Evolutionary conservation across 2,113 vertebrate genomes (phyloP).

Genomic region (Fulmarus glacialis): DNA sequence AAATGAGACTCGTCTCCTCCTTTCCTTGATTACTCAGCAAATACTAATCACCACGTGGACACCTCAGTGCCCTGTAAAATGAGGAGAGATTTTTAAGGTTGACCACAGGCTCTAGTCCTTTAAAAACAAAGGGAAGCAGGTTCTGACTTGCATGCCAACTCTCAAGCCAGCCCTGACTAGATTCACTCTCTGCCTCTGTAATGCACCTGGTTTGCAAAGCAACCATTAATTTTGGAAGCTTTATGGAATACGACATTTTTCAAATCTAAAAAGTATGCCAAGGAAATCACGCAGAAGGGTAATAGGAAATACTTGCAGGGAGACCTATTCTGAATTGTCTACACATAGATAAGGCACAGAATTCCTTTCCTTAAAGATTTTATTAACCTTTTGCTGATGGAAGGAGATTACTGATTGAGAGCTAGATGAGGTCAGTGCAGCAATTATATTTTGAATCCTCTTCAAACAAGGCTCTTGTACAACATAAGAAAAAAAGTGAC

Average conservation of each 20-base stretch:
- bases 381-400: constrained; percentile 79
- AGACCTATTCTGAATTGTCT: constrained; percentile 41
- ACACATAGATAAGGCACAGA: constrained; percentile 57
- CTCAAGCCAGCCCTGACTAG: not conserved
- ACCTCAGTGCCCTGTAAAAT: not conserved
- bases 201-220: not conserved
- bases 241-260: not conserved
- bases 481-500: constrained; percentile 54
- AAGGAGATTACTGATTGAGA: constrained; percentile 76
- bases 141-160: not conserved
- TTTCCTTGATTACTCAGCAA: not conserved
- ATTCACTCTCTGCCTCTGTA: not conserved
- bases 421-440: constrained; percentile 73
- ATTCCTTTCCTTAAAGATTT: constrained; percentile 69
- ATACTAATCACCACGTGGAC: not conserved
- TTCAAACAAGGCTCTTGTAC: constrained; percentile 70
- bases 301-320: constrained; percentile 26
- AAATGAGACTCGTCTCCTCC: not conserved
- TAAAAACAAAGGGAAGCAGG: not conserved
- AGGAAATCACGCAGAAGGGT: not conserved
- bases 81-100: not conserved
- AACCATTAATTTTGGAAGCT: not conserved
- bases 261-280: not conserved
- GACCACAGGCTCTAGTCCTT: not conserved
- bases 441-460: constrained; percentile 73